These are phyloP conservation scores for Aplocera efformata DNA, from an alignment of 2,888 invertebrate genomes.

Conservation along the genomic window DNA sequence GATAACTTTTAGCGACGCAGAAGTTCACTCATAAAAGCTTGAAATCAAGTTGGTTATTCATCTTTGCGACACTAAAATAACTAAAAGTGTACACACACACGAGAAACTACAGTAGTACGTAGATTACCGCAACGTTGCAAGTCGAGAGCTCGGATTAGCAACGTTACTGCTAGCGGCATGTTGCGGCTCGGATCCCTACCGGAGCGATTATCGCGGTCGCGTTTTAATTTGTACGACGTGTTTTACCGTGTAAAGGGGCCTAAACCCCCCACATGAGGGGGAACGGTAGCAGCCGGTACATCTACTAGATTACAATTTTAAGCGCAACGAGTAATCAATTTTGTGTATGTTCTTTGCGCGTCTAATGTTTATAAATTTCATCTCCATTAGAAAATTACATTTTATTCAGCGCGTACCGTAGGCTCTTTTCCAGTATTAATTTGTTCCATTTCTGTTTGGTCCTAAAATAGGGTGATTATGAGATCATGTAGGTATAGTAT, in stretches of 20 bases:
- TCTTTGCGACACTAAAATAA: no score
- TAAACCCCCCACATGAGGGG: constrained; percentile 28
- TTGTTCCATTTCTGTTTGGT: constrained; percentile 3
- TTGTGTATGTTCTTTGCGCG: constrained; percentile 15
- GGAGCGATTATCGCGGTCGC: constrained; percentile 62
- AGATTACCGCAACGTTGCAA: constrained; percentile 33
- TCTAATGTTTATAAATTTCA: constrained; percentile 22
- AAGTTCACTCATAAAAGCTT: no score
- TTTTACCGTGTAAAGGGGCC: constrained; percentile 49
- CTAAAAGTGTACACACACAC: constrained; percentile 34
- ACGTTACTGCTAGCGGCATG: constrained; percentile 32
- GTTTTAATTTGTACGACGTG: constrained; percentile 73
- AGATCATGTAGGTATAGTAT: background rate
- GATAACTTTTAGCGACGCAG: no score
- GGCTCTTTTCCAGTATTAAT: constrained; percentile 8
- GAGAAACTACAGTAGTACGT: constrained; percentile 35
- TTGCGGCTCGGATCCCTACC: constrained; percentile 44
- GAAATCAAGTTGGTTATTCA: no score
- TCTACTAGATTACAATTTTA: constrained; percentile 31
- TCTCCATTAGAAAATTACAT: constrained; percentile 23
- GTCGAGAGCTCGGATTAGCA: constrained; percentile 31
- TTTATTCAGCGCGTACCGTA: constrained; percentile 1
- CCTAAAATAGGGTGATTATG: background rate
- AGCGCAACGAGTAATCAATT: constrained; percentile 25
- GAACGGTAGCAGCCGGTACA: constrained; percentile 16